Conservation (phyloP, 2,888 invertebrate genomes). For the Adelognathus sp. region DNA sequence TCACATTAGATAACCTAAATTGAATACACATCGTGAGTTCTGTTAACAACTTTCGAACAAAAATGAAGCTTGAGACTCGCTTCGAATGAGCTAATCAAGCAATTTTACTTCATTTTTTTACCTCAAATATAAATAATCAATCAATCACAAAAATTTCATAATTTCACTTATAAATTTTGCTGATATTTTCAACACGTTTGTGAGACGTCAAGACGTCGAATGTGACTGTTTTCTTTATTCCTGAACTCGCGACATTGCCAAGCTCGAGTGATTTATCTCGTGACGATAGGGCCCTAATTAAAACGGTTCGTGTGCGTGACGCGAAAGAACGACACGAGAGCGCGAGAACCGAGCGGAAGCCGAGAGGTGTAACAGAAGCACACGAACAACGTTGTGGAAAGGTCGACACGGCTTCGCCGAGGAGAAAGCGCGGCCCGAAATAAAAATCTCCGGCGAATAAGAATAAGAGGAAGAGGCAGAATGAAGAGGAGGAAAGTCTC, state of each 20-base stretch:
- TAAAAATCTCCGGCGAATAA: slow-evolving; percentile 63
- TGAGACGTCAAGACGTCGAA: background rate
- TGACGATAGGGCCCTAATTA: slow-evolving; percentile 52
- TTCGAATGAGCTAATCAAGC: too few species aligned
- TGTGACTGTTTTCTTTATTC: slow-evolving; percentile 17
- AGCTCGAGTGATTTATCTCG: slow-evolving; percentile 53
- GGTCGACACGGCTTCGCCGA: slow-evolving; percentile 63
- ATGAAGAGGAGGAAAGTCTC: background rate
- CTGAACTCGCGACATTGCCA: background rate
- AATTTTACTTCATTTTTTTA: too few species aligned
- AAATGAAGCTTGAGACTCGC: too few species aligned
- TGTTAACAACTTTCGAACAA: too few species aligned
- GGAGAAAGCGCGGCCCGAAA: slow-evolving; percentile 78
- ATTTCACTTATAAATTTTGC: too few species aligned
- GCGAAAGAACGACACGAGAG: slow-evolving; percentile 26
- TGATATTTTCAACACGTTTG: background rate
- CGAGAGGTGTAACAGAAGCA: background rate
- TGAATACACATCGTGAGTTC: too few species aligned
- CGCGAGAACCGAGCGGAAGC: slow-evolving; percentile 8
- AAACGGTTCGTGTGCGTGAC: slow-evolving; percentile 49
- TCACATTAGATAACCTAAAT: too few species aligned
- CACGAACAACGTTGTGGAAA: slow-evolving; percentile 23
- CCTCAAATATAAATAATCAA: too few species aligned
- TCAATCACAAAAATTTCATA: too few species aligned
- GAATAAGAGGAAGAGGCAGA: slow-evolving; percentile 12